These are phyloP conservation scores for Okapia johnstoni DNA, from an alignment of 2,113 vertebrate species.

Conservation along the genomic window DNA sequence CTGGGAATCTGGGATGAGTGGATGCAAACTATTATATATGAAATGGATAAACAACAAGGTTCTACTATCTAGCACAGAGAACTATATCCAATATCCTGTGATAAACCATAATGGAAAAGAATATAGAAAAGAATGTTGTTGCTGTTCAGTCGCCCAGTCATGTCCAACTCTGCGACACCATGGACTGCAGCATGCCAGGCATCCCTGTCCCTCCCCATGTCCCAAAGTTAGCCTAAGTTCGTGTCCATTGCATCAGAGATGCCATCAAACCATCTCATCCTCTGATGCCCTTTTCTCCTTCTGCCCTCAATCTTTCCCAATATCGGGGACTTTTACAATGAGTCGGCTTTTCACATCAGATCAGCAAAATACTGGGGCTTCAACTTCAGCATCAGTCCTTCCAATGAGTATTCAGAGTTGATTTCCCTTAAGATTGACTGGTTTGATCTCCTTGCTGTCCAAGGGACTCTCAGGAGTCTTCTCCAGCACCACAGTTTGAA, in stretches of 20 bases:
- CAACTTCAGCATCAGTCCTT: background rate
- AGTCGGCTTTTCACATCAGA: background rate
- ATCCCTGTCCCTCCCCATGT: background rate
- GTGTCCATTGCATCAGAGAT: background rate
- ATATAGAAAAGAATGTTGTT: background rate
- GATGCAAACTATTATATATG: background rate
- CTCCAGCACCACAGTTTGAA: background rate
- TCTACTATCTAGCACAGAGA: background rate
- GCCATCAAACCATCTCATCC: background rate
- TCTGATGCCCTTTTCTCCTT: background rate
- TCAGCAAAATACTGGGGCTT: background rate
- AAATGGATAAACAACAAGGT: background rate
- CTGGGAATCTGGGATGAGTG: accelerated
- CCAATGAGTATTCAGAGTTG: background rate
- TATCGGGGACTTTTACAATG: background rate
- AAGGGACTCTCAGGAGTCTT: background rate
- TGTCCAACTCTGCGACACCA: background rate
- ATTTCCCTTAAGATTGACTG: background rate
- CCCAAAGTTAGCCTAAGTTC: background rate
- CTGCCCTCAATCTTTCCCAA: background rate
- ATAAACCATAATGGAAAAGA: background rate
- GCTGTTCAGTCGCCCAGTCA: background rate
- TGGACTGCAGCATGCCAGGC: background rate
- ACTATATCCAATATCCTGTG: background rate
- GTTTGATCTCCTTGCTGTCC: background rate